Conservation (phyloP, 2,888 invertebrate species). For the Protophormia terraenovae region DNA sequence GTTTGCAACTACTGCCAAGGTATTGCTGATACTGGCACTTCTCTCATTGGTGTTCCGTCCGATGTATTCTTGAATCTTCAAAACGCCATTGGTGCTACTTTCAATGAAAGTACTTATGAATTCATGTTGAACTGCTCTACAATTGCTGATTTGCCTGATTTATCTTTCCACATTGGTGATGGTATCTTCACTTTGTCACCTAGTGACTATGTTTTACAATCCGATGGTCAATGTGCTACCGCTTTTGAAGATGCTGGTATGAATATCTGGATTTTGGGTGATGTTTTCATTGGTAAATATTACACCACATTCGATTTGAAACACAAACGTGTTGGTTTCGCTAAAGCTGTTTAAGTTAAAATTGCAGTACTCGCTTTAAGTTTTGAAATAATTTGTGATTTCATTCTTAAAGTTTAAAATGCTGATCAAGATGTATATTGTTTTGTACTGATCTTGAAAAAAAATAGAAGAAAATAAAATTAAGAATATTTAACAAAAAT, state of each 20-base stretch:
- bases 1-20: conserved; percentile 91
- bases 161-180: conserved; percentile 89
- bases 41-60: conserved; percentile 94
- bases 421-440: background rate
- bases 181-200: conserved; percentile 88
- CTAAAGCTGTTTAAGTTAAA: conserved; percentile 82
- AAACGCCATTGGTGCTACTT: conserved; percentile 87
- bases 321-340: conserved; percentile 93
- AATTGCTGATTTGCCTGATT: conserved; percentile 88
- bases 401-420: background rate
- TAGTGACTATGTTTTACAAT: conserved; percentile 88
- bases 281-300: conserved; percentile 96
- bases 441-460: no score
- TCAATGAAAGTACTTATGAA: conserved; percentile 76
- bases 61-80: conserved; percentile 89
- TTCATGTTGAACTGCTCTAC: conserved; percentile 87
- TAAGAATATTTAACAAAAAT: no score
- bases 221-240: conserved; percentile 86
- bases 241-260: conserved; percentile 91
- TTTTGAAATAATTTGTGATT: no score
- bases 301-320: conserved; percentile 97
- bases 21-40: conserved; percentile 97
- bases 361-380: no score
- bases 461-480: no score
- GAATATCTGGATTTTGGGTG: conserved; percentile 95